These are phyloP conservation scores for Alentia gelatinosa DNA, from an alignment of 2,888 invertebrate species.

Conservation along the genomic window DNA sequence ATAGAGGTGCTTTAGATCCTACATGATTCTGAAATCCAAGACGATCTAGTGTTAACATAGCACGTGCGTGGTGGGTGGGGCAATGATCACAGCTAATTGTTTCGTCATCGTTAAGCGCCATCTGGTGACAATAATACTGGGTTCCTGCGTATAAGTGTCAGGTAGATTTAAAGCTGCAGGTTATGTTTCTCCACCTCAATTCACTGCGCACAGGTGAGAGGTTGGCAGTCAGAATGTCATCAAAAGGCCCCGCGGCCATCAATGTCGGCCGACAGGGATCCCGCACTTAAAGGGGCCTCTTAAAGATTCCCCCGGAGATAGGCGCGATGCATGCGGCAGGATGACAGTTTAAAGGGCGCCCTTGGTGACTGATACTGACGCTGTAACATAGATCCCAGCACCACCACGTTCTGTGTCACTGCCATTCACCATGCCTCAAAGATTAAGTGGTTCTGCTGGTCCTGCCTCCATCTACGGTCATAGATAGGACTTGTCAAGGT, in stretches of 20 bases:
- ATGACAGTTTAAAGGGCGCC: neutral
- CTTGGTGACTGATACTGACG: neutral
- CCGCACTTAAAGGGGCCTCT: neutral
- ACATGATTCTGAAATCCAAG: too few species aligned
- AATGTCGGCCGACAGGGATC: neutral
- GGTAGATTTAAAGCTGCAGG: neutral
- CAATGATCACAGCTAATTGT: too few species aligned
- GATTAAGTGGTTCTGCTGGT: neutral
- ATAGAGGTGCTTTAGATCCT: too few species aligned
- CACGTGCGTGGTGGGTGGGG: too few species aligned
- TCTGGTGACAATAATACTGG: neutral
- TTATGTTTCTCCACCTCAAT: too few species aligned
- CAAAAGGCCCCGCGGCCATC: neutral
- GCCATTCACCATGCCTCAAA: neutral
- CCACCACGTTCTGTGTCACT: neutral
- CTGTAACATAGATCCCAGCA: neutral
- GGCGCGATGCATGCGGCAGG: neutral
- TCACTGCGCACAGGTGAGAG: too few species aligned
- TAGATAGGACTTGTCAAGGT: neutral
- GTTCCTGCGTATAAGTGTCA: neutral
- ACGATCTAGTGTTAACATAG: too few species aligned
- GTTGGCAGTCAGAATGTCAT: neutral
- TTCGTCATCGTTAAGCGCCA: neutral
- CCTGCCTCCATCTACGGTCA: neutral
- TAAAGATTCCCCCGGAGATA: neutral